Evolutionary conservation across 1,140 invertebrate genomes (phyloP), one percentile per base, ranked within the genome.

Genomic region (Diplogasteroides magnus): DNA sequence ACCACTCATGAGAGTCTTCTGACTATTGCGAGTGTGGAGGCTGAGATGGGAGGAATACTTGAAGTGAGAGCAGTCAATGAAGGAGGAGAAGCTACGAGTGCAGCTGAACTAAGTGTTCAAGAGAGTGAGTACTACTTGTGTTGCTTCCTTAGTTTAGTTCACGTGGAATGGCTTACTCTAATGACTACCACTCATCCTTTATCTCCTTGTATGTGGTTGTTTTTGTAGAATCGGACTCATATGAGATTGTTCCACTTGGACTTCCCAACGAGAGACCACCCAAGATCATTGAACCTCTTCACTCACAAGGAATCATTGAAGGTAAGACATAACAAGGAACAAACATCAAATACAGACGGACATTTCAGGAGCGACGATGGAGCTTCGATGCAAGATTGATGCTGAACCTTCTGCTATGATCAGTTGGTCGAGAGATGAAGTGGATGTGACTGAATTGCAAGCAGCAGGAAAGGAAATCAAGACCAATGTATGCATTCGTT

Each of bases 231-330:
- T 25, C 37, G 37, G 70, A 68, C 25, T 65, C 70, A 19, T 72
- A 67, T 23, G 70, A 72, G 58, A 72, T 72, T 13, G 70, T 72
- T 25, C 64, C 70, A 19, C 61, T 61, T 0, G 37, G 56, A 56
- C 63, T 72, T 26, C 65, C 70, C 28, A 65, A 72, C 31, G 70
- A 72, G 28, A 67, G 56, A n/a, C 64, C 70, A 56, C 70, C 70
- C n/a, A 72, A 72, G 48, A 72, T 72, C 48, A 56, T 72, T 25
- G 65, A 61, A n/a, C 70, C 70, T 55, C 29, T 72, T 15, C 70
- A 72, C 25, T 72, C 70, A 26, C 57, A 55, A 1, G 62, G 25
- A n/a, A 61, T 72, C 31, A 13, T 63, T 19, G 70, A 72, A 56
- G 70, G 70, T 68, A 28, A 31, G 15, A 26, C 37, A 48, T 48